Evolutionary conservation across 2,113 vertebrate species (phyloP).

Genomic region (Jacana jacana): DNA sequence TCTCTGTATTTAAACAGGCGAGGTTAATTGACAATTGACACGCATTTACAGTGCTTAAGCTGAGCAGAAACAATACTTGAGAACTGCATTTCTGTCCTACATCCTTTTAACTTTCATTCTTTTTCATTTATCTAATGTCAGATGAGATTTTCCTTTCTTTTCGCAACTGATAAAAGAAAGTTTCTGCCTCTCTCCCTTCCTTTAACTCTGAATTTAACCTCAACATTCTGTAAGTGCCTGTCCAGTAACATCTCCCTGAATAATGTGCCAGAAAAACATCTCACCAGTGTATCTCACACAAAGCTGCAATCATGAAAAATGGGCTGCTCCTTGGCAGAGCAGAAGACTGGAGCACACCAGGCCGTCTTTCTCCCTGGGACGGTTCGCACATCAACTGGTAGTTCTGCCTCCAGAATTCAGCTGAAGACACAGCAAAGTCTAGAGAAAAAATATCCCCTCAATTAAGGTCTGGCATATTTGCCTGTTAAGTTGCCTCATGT

Average conservation of each 20-base stretch:
- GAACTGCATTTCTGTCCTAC: neutral
- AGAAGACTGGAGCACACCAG: constrained; percentile 1
- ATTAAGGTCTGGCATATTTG: neutral
- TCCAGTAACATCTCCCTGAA: neutral
- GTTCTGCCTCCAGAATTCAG: constrained; percentile 8
- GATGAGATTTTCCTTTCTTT: neutral
- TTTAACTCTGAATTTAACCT: constrained; percentile 24
- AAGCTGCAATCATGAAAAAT: constrained; percentile 38
- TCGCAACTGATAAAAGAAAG: neutral
- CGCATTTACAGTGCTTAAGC: constrained; percentile 37
- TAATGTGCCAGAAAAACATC: constrained; percentile 10
- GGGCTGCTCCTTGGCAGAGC: neutral
- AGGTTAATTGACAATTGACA: constrained; percentile 68
- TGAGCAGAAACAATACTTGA: constrained; percentile 41
- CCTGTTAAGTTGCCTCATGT: neutral
- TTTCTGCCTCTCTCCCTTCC: neutral
- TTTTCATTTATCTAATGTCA: neutral
- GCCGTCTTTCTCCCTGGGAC: constrained; percentile 24
- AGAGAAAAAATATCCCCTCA: neutral
- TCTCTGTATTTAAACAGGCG: constrained; percentile 57
- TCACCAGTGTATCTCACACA: neutral
- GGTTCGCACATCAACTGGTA: constrained; percentile 23
- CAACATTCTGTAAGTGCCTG: neutral
- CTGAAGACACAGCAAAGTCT: neutral
- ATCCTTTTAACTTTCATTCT: neutral